Evolutionary conservation across 2,888 invertebrate species (phyloP), one percentile per base, ranked within the genome.

Genomic region (Scaptomyza tumidula): DNA sequence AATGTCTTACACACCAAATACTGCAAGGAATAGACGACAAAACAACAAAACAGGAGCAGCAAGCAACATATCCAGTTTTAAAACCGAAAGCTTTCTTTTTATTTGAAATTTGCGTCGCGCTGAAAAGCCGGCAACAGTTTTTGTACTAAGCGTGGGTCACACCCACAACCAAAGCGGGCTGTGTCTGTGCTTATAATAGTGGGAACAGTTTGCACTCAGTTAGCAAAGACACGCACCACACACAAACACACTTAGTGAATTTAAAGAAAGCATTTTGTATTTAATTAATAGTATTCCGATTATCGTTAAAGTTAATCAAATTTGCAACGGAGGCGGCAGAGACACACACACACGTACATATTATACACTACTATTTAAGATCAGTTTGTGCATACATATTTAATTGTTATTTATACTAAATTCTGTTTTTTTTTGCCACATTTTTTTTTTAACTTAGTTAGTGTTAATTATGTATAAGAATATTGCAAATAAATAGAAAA

Each of bases 1-100:
- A 91, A 91, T 66, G 78, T 91, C 29, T 72, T 91, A 45, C 87
- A 90, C 45, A 70, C 89, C 45, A 84, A 78, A 39, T 90, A 90
- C 63, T 91, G 91, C 75, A 75, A 75, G 59, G 80, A 88, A 11
- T 83, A 74, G 46, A 19, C 31, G 29, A 6, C 6, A 29, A 6
- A 35, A 37, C 3, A 33, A 33, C 33, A 2, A 11, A 10, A 3
- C 3, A 33, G 43, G 33, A 24, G 46, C 6, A 1, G n/a, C 3
- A 14, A 6, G 11, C 37, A 2, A 37, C 6, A 11, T 9, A 24
- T 11, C 19, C 33, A 16, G n/a, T 39, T 39, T 45, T 14, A 1
- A 16, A 37, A 56, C 14, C 55, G 10, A 24, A 24, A 73, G 73
- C 73, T 73, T 48, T 60, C 19, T 44, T 37, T 2, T 16, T 24